Evolutionary conservation across 2,113 vertebrate genomes (phyloP).

Genomic region (Anolis sagrei): DNA sequence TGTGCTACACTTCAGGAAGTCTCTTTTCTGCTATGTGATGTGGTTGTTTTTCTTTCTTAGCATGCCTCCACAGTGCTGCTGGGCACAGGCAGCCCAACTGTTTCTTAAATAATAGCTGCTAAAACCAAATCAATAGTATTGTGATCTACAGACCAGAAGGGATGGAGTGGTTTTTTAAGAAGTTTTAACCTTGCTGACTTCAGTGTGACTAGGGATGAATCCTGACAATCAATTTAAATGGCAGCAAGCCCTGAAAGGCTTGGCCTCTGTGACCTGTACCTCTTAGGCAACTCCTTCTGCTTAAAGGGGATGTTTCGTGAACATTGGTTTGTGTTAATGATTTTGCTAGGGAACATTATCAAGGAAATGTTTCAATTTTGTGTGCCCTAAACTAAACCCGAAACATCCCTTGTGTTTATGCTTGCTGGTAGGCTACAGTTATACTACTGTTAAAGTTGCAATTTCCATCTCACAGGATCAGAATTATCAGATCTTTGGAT

Average conservation of each 20-base stretch:
- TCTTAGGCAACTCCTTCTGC: background rate
- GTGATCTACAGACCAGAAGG: constrained; percentile 2
- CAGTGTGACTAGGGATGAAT: background rate
- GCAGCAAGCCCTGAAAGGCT: background rate
- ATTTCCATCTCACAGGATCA: too few species aligned
- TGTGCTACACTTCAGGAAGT: background rate
- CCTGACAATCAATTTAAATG: background rate
- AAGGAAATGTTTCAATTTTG: background rate
- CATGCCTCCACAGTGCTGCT: constrained; percentile 3
- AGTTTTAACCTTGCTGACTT: constrained; percentile 1
- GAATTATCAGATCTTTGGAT: too few species aligned
- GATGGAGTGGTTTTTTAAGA: background rate
- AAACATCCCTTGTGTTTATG: background rate
- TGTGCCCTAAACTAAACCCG: background rate
- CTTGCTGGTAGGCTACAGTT: background rate
- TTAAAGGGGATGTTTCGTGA: too few species aligned
- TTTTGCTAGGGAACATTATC: background rate
- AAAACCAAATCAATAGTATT: constrained; percentile 10
- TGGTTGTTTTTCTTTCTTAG: fast-evolving
- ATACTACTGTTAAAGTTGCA: too few species aligned
- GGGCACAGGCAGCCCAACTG: background rate
- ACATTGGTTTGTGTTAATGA: background rate
- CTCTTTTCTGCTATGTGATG: background rate
- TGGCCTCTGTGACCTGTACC: background rate
- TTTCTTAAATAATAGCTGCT: background rate